A percentile compares a stretch with the other conserved stretches of the same genome.
phyloP scores from a whole-genome alignment of 2,797 vertebrate species.

The Knipowitschia caucasica region DNA sequence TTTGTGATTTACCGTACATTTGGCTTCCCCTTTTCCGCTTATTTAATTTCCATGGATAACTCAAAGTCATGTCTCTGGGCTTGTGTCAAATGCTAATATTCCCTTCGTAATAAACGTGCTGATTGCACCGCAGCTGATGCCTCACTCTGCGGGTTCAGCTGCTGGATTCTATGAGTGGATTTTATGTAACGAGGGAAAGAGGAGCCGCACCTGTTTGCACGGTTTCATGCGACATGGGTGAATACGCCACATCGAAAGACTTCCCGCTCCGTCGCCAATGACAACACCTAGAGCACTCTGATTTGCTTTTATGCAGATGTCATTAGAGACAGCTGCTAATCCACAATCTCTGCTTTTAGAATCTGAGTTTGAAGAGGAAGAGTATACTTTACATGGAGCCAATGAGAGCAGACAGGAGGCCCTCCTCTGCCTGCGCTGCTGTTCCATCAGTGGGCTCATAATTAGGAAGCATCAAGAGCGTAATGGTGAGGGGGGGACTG shows the following conservation, averaged over 20 bases:
- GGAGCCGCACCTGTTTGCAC: slow-evolving; percentile 1
- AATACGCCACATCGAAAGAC: slow-evolving; percentile 19
- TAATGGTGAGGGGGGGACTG: slow-evolving; percentile 40
- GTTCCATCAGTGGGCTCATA: slow-evolving; percentile 37
- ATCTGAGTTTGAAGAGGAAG: slow-evolving; percentile 25
- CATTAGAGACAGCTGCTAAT: slow-evolving; percentile 62
- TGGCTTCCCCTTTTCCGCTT: too few relatives aligned
- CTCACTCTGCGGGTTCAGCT: background rate
- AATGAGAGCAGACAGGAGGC: slow-evolving; percentile 36
- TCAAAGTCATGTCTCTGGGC: too few relatives aligned
- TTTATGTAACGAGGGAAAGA: background rate
- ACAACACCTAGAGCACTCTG: slow-evolving; percentile 42
- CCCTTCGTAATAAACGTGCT: slow-evolving; percentile 27
- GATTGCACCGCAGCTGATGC: slow-evolving; percentile 14
- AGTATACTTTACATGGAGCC: slow-evolving; percentile 13
- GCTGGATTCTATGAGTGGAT: slow-evolving; percentile 13
- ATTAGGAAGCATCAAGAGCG: slow-evolving; percentile 41
- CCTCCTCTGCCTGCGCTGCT: slow-evolving; percentile 12
- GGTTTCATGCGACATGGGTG: background rate
- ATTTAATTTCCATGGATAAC: too few relatives aligned
- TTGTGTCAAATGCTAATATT: slow-evolving; percentile 16
- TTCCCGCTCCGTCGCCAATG: slow-evolving; percentile 22
- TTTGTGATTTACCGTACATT: too few relatives aligned
- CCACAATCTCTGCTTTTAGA: slow-evolving; percentile 24
- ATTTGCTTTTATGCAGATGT: slow-evolving; percentile 42